Evolutionary conservation across 1,140 invertebrate genomes (phyloP).

Genomic region (Nephotettix cincticeps): DNA sequence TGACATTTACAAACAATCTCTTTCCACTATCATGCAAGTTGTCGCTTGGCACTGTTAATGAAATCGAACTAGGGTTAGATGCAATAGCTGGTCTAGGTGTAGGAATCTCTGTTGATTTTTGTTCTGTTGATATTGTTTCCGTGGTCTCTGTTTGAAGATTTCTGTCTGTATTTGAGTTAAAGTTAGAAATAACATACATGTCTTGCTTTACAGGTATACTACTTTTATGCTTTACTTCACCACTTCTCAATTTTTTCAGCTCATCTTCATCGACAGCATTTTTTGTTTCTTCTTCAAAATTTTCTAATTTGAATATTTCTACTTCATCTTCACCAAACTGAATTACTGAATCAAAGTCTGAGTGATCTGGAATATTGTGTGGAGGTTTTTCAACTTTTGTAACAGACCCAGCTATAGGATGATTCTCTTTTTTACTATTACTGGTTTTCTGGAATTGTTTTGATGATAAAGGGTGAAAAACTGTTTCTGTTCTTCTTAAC

Average conservation of each 20-base stretch:
- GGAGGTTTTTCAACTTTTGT: constrained; percentile 34
- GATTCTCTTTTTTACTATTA: not conserved
- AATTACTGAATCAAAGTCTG: constrained; percentile 35
- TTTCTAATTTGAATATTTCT: constrained; percentile 51
- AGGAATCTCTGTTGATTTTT: constrained; percentile 8
- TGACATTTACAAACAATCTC: constrained; percentile 70
- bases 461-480: not conserved
- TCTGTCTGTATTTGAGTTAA: no score
- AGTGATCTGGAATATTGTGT: not conserved
- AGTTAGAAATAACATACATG: no score
- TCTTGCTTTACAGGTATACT: no score
- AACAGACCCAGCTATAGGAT: not conserved
- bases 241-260: constrained; percentile 40
- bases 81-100: not conserved
- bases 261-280: constrained; percentile 27
- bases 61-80: constrained; percentile 19
- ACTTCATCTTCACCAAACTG: constrained; percentile 47
- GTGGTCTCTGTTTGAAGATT: no score
- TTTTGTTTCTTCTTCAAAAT: constrained; percentile 22
- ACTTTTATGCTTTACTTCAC: no score
- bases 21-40: constrained; percentile 50
- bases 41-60: constrained; percentile 19
- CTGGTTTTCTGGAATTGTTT: not conserved
- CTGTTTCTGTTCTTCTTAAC: not conserved
- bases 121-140: not conserved